Conservation (phyloP, 92 coral and sea anemone genomes). For the Anthopleura xanthogrammica region DNA sequence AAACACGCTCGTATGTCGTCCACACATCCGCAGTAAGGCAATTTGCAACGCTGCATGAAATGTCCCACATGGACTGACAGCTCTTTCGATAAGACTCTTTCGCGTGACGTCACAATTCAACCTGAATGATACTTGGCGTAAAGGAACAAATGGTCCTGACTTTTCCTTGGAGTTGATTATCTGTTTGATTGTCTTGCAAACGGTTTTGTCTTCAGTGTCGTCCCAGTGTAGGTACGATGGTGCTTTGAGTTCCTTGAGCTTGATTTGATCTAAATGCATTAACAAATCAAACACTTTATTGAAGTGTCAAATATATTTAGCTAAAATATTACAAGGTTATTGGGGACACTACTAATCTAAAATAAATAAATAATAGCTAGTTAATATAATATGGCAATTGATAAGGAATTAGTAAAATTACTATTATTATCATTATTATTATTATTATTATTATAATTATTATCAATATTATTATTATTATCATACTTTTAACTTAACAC, state of each 20-base stretch:
- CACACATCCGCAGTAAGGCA: constrained; percentile 44
- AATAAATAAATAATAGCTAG: too few relatives aligned
- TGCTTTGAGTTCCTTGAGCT: constrained; percentile 34
- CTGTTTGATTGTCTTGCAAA: constrained; percentile 22
- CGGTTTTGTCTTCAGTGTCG: constrained; percentile 41
- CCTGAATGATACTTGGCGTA: constrained; percentile 37
- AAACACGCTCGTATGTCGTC: constrained; percentile 29
- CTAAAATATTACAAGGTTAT: too few relatives aligned
- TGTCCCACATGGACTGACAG: constrained; percentile 60
- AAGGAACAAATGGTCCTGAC: constrained; percentile 34
- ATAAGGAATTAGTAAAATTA: too few relatives aligned
- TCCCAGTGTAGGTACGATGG: constrained; percentile 44
- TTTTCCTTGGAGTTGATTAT: constrained; percentile 23
- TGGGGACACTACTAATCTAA: too few relatives aligned
- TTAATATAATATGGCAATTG: too few relatives aligned
- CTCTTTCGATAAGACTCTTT: constrained; percentile 14
- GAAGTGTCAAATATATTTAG: background rate
- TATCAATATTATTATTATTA: too few relatives aligned
- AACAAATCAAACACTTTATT: background rate
- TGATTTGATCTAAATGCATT: constrained; percentile 27
- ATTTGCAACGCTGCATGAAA: constrained; percentile 64
- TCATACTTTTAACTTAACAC: too few relatives aligned
- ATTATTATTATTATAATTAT: too few relatives aligned
- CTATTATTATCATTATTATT: too few relatives aligned
- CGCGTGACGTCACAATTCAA: constrained; percentile 37